Evolutionary conservation across 2,797 vertebrate species (phyloP).

Genomic region (Fratercula arctica): DNA sequence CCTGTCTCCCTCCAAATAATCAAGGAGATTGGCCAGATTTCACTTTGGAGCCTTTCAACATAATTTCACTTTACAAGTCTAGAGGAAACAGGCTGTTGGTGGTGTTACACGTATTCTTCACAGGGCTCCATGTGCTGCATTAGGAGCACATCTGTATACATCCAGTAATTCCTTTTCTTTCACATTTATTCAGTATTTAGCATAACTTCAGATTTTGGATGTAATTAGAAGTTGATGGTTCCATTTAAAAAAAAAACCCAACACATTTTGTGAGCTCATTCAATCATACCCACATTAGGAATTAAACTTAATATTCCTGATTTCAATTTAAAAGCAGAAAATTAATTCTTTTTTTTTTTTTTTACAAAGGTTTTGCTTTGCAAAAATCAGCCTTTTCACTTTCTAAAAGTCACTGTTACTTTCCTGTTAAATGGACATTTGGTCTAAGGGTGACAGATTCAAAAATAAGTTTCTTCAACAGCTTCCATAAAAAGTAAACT

Average conservation of each 20-base stretch:
- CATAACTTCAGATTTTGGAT: not conserved
- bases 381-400: not conserved
- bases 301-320: not conserved
- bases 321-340: not conserved
- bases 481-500: slow-evolving; percentile 34
- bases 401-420: not conserved
- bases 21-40: not conserved
- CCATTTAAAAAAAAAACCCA: too few species aligned
- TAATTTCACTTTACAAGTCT: not conserved
- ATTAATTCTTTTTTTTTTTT: not conserved
- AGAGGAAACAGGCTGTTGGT: not conserved
- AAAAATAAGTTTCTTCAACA: not conserved
- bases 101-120: not conserved
- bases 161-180: not conserved
- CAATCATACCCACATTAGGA: not conserved
- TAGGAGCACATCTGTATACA: not conserved
- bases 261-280: not conserved
- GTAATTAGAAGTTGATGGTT: not conserved
- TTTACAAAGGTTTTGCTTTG: not conserved
- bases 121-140: not conserved
- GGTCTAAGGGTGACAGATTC: not conserved
- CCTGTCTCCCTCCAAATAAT: not conserved
- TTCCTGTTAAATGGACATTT: not conserved
- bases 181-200: not conserved
- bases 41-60: not conserved